A percentile compares a stretch with the other conserved stretches of the same genome.
These are phyloP conservation scores for Tineola bisselliella DNA, from an alignment of 2,888 invertebrate species.

Conservation along the genomic window DNA sequence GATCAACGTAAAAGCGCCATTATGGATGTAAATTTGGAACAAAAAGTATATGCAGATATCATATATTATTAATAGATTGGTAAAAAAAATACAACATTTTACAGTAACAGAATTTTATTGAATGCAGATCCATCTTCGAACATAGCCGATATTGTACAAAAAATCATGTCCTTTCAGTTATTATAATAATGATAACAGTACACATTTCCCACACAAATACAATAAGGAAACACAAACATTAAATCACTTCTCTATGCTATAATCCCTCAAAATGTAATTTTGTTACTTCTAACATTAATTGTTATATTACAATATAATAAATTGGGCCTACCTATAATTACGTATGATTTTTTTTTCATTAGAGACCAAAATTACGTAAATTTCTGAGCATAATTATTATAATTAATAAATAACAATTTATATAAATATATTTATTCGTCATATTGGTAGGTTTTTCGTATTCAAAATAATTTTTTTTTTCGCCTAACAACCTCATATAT, in stretches of 20 bases:
- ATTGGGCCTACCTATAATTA: constrained; percentile 65
- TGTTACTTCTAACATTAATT: constrained; percentile 46
- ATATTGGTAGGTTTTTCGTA: constrained; percentile 3
- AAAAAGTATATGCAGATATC: too few species aligned
- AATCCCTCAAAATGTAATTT: constrained; percentile 55
- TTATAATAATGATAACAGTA: constrained; percentile 52
- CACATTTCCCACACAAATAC: constrained; percentile 61
- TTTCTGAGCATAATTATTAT: constrained; percentile 45
- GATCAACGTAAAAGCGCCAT: too few species aligned
- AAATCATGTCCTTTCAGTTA: constrained; percentile 54
- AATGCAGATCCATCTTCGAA: constrained; percentile 62
- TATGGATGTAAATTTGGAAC: too few species aligned
- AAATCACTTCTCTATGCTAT: constrained; percentile 52
- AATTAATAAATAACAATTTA: constrained; percentile 15
- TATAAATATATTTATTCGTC: constrained; percentile 5
- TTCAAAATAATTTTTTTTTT: constrained; percentile 5
- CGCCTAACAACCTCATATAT: not conserved
- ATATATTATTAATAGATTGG: not conserved
- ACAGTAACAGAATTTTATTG: constrained; percentile 69
- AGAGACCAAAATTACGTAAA: constrained; percentile 54
- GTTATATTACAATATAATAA: constrained; percentile 63
- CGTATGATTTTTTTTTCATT: constrained; percentile 61
- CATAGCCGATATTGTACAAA: constrained; percentile 67
- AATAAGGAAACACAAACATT: constrained; percentile 64
- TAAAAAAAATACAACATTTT: constrained; percentile 19